Evolutionary conservation across 2,113 vertebrate genomes (phyloP).

Genomic region (Agapornis roseicollis): DNA sequence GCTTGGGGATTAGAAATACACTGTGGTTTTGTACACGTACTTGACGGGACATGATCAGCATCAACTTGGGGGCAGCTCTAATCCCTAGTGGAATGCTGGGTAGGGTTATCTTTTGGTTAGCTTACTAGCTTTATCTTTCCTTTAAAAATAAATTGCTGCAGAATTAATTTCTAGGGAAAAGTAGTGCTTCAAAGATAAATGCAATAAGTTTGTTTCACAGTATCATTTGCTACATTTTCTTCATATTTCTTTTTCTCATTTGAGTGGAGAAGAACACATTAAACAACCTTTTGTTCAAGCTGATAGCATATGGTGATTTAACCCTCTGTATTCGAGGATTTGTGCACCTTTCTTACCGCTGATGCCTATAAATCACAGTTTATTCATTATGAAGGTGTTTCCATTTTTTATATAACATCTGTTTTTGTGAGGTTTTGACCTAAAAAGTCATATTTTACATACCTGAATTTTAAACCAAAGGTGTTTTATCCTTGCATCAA

Average conservation of each 20-base stretch:
- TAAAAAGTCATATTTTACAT: background rate
- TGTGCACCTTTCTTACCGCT: background rate
- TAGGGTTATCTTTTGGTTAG: background rate
- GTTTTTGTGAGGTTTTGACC: background rate
- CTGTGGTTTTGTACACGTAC: background rate
- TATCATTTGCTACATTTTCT: background rate
- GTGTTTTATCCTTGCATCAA: background rate
- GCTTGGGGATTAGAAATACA: background rate
- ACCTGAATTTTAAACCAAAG: background rate
- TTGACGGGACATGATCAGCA: background rate
- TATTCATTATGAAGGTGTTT: background rate
- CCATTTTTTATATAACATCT: background rate
- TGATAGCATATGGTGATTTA: conserved; percentile 18
- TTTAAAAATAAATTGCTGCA: background rate
- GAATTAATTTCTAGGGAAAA: conserved; percentile 4
- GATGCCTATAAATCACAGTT: background rate
- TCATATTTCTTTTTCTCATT: background rate
- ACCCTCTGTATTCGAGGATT: background rate
- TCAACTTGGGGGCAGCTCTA: background rate
- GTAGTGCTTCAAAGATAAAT: background rate
- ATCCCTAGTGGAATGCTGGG: background rate
- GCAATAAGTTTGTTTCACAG: background rate
- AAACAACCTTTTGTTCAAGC: conserved; percentile 27
- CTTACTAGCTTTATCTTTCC: background rate
- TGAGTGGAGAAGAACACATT: background rate